Conservation (phyloP, 2,888 invertebrate genomes). For the Desoria tigrina region DNA sequence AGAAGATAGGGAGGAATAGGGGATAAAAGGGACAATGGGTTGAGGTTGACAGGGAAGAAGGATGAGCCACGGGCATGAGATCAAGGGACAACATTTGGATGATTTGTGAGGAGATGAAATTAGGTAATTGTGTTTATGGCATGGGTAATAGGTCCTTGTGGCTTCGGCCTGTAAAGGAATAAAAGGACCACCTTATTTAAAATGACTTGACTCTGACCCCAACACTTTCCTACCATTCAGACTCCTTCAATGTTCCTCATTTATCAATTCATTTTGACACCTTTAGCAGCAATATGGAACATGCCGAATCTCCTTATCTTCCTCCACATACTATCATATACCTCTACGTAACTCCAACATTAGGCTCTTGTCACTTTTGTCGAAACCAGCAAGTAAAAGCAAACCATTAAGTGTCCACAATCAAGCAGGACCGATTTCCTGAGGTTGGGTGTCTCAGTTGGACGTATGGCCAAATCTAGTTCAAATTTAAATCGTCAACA, state of each 20-base stretch:
- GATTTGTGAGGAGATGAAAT: conserved; percentile 55
- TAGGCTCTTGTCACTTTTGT: too few species aligned
- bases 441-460: too few species aligned
- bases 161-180: conserved; percentile 35
- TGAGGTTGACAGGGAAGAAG: conserved; percentile 51
- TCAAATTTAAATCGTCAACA: too few species aligned
- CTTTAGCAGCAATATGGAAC: conserved; percentile 26
- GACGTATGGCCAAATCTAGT: too few species aligned
- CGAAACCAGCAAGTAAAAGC: too few species aligned
- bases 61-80: conserved; percentile 50
- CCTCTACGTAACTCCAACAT: not conserved
- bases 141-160: conserved; percentile 47
- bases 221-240: conserved; percentile 42
- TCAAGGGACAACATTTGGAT: conserved; percentile 48
- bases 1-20: too few species aligned
- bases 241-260: conserved; percentile 33
- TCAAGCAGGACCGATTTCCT: too few species aligned
- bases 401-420: too few species aligned
- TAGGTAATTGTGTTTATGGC: conserved; percentile 46
- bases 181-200: conserved; percentile 40
- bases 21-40: not conserved
- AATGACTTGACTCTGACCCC: conserved; percentile 43
- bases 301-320: conserved; percentile 9
- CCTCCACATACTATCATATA: not conserved
- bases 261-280: conserved; percentile 52